Evolutionary conservation across 2,888 invertebrate genomes (phyloP), one percentile per base, ranked within the genome.

Genomic region (Temnothorax rugatulus): DNA sequence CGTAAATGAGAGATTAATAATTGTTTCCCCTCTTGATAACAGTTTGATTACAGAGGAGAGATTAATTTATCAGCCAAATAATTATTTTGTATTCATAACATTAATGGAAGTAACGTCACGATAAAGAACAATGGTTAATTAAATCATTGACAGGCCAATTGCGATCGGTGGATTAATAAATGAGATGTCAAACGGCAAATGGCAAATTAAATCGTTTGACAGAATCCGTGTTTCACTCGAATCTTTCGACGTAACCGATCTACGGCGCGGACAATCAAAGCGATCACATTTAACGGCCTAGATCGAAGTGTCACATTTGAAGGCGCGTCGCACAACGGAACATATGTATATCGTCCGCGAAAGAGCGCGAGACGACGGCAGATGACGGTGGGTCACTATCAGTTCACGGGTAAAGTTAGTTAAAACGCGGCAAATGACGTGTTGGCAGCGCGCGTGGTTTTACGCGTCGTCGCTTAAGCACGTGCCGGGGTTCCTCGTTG

Each of bases 371-470:
- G 4, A 74, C 29, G 41, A 21, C 21, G 34, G 21, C 41, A 52
- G 52, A 21, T 47, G 41, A 52, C 44, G 4, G 15, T 15, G 38
- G 44, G 29, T 34, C 29, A 61, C 77, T 79, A 86, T 88, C 79
- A 52, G 84, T 61, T 50, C 66, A 47, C 64, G 77, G 74, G 75
- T 79, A 86, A 83, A 86, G 86, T 84, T 83, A 77, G 83, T 82
- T 83, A 84, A 84, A 86, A 83, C 76, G 84, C 34, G 54, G 83
- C 25, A 61, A 88, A 82, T 82, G 83, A 88, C 88, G 64, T 47
- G 88, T 79, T 61, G 71, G 11, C 57, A 57, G 64, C 64, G 59
- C 34, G 47, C 9, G 34, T 34, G 47, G 57, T 47, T 41, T 54
- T 63, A 25, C 54, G 34, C 63, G 63, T 63, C 8, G 77, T 50